Evolutionary conservation across 2,113 vertebrate genomes (phyloP), one percentile per base, ranked within the genome.

Genomic region (Dromaius novaehollandiae): DNA sequence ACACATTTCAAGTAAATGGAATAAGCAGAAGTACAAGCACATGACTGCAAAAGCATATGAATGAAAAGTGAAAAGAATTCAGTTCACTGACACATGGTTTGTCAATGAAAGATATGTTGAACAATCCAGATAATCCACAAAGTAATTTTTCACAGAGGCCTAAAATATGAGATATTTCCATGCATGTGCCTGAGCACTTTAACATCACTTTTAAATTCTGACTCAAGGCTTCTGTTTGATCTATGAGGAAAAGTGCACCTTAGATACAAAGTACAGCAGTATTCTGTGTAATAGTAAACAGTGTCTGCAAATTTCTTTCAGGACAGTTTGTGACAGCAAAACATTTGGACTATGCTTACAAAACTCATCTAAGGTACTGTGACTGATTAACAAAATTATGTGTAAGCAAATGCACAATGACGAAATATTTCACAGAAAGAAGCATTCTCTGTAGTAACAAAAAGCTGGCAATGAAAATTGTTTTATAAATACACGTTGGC

Each of bases 381-480:
- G 46, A 71, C 32, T 26, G 51, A 71, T 38, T 70, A 86, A 86
- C 12, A 11, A 34, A 73, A 55, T 77, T 50, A 80, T 30, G 20
- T 13, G 11, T 44, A 66, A 76, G 9, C 70, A 40, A 80, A 84
- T 19, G 16, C 30, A 79, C 42, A 81, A 8, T 30, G 20, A 40
- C 56, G 32, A 50, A 70, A 16, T 18, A 73, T 70, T 86, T 89
- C 3, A 82, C 58, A 18, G 69, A 75, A 89, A 20, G 50, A 97
- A 77, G 50, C 79, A 42, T 90, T 70, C 83, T 97, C 76, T 78
- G 64, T 73, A 91, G 88, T 48, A 86, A 64, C 38, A 95, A 56
- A 95, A 93, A 89, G 48, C 25, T 69, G 65, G 78, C 55, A 58
- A 13, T 24, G 34, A 92, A 46, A 91, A 81, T 53, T 81, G n/a